These are phyloP conservation scores for Agapetus fuscipes DNA, from an alignment of 2,888 invertebrate species.

Conservation along the genomic window DNA sequence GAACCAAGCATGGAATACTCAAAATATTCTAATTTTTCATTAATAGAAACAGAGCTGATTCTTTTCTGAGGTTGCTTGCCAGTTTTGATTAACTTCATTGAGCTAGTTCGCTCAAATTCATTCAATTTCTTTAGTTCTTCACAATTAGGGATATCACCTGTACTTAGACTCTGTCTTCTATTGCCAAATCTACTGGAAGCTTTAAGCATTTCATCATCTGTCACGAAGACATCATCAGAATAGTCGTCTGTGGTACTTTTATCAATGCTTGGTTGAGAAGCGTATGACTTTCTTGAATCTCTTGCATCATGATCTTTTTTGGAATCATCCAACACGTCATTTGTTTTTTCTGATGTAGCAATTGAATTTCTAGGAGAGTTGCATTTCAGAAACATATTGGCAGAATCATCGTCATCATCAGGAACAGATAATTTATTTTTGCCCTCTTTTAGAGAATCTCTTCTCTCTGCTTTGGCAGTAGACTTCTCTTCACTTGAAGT, in stretches of 20 bases:
- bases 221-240: conserved; percentile 14
- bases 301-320: conserved; percentile 1
- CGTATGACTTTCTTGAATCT: neutral
- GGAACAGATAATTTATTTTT: neutral
- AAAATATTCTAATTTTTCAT: conserved; percentile 22
- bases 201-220: conserved; percentile 3
- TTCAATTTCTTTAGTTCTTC: conserved; percentile 3
- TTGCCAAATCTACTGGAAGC: conserved; percentile 4
- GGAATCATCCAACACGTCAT: neutral
- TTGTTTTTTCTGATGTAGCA: neutral
- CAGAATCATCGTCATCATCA: conserved; percentile 5
- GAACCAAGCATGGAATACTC: conserved; percentile 17
- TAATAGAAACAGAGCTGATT: conserved; percentile 21
- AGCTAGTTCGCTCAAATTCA: conserved; percentile 8
- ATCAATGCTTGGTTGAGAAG: conserved; percentile 1
- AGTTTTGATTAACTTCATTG: conserved; percentile 3
- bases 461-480: too few relatives aligned
- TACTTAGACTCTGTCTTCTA: conserved; percentile 14
- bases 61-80: conserved; percentile 4
- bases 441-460: too few relatives aligned
- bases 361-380: conserved; percentile 17
- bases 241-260: conserved; percentile 7
- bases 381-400: conserved; percentile 14
- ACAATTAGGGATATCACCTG: conserved; percentile 12
- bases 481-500: neutral